Percentiles rank a stretch among this genome's conserved stretches.
phyloP scores from a whole-genome alignment of 1,140 invertebrate species.

The Macrobrachium nipponense region DNA sequence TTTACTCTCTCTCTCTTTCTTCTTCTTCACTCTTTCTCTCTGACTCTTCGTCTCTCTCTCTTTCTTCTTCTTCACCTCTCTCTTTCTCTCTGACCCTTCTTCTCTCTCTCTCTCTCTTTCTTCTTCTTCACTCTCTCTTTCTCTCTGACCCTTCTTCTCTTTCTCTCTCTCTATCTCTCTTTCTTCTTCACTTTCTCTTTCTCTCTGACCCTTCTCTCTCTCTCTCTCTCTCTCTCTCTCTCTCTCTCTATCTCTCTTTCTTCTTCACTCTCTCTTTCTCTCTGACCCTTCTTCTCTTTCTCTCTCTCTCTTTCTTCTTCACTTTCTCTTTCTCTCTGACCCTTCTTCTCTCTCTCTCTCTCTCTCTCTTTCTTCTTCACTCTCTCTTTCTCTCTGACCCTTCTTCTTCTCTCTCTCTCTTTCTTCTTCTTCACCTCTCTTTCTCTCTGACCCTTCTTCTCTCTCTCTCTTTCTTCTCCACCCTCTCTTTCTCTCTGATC shows the following conservation, averaged over 20 bases:
- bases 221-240: not conserved
- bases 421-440: not conserved
- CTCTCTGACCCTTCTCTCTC: not conserved
- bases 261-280: not conserved
- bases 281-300: not conserved
- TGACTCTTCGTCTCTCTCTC: not conserved
- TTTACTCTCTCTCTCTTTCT: too few species aligned
- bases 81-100: too few species aligned
- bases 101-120: too few species aligned
- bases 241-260: not conserved
- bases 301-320: not conserved
- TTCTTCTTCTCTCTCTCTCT: not conserved
- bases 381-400: not conserved
- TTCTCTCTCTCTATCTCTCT: too few species aligned
- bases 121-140: not conserved
- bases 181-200: not conserved
- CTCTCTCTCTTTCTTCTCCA: too few species aligned
- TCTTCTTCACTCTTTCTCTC: not conserved
- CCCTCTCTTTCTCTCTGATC: not conserved
- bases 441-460: too few species aligned
- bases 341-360: not conserved
- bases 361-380: too few species aligned
- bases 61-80: not conserved
- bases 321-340: too few species aligned
- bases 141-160: not conserved